Conservation (phyloP, 2,888 invertebrate species). For the Nycteola revayana region DNA sequence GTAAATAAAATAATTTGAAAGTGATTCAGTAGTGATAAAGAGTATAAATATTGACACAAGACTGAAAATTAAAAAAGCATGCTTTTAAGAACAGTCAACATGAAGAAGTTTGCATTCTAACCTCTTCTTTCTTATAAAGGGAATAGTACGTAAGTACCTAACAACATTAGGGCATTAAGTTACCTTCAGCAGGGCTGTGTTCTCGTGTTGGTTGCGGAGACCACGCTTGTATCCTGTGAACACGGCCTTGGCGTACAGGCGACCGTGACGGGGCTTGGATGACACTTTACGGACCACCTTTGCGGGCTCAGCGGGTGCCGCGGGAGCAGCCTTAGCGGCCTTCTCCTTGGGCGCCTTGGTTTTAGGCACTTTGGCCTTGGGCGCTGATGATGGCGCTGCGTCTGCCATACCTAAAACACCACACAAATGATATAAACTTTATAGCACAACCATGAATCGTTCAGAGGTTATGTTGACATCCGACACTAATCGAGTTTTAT, state of each 20-base stretch:
- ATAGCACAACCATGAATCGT: conserved; percentile 24
- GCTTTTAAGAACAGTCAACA: too few species aligned
- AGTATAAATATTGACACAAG: too few species aligned
- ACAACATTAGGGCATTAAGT: too few species aligned
- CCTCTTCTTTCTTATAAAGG: too few species aligned
- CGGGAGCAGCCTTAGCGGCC: conserved; percentile 77
- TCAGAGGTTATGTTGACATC: conserved; percentile 75
- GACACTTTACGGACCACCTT: conserved; percentile 75
- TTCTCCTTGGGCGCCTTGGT: conserved; percentile 83
- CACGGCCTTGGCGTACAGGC: conserved; percentile 98
- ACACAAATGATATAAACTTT: conserved; percentile 7
- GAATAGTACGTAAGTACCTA: too few species aligned
- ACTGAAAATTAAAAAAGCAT: too few species aligned
- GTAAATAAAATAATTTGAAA: too few species aligned
- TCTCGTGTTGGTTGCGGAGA: conserved; percentile 98
- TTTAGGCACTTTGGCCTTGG: conserved; percentile 80
- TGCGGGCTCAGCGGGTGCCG: conserved; percentile 76
- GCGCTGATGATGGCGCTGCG: conserved; percentile 76
- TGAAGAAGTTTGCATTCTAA: too few species aligned
- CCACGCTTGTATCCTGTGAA: conserved; percentile 98
- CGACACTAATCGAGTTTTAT: conserved; percentile 58
- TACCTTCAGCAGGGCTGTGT: conserved; percentile 95
- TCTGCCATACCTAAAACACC: conserved; percentile 84
- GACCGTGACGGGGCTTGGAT: conserved; percentile 86
- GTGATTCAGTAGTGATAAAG: too few species aligned